Base-by-base conservation (phyloP, 2,888 invertebrate species). In the Hirtodrosophila duncani region DNA sequence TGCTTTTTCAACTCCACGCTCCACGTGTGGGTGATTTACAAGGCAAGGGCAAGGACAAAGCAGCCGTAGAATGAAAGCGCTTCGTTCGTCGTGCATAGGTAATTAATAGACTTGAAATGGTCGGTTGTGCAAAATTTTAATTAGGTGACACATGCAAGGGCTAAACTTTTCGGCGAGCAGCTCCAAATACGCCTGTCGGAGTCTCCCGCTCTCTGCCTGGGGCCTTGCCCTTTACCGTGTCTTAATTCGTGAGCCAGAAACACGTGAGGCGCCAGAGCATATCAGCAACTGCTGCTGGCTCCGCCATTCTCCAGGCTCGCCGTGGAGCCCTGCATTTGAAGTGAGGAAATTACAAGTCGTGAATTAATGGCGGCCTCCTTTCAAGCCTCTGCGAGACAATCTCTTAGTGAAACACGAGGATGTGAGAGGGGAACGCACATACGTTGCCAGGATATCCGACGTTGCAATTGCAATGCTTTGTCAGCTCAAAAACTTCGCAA, bases 311-410 rank as follows among this genome's bases (percentile, higher is more conserved):
- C 41, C 33, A 24, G 14, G 16, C 16, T 61, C 60, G 48, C 63
- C 56, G 21, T 34, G 20, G 27, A 34, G 14, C 13, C 11, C 63
- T 71, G 79, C 70, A 71, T 69, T 64, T 78, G 78, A 82, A 82
- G 82, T 83, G 69, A 83, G 83, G 83, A 83, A 83, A 83, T 83
- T 83, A 83, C 84, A 82, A 82, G 78, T 82, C 80, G 81, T 77
- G 82, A 75, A 83, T 83, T 83, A 83, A 83, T 83, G 80, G 81
- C 72, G 72, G 55, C 69, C 36, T 51, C 46, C 49, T 20, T 30
- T 24, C 34, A 10, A 23, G 13, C 21, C 11, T 8, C 26, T 1
- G 5, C 20, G 0, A 17, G 9, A 18, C 34, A 17, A 13, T 8
- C 36, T n/a, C 9, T 24, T 6, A 45, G 20, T 13, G 14, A 33